Conservation (phyloP, 2,113 vertebrate species). For the Axis porcinus region DNA sequence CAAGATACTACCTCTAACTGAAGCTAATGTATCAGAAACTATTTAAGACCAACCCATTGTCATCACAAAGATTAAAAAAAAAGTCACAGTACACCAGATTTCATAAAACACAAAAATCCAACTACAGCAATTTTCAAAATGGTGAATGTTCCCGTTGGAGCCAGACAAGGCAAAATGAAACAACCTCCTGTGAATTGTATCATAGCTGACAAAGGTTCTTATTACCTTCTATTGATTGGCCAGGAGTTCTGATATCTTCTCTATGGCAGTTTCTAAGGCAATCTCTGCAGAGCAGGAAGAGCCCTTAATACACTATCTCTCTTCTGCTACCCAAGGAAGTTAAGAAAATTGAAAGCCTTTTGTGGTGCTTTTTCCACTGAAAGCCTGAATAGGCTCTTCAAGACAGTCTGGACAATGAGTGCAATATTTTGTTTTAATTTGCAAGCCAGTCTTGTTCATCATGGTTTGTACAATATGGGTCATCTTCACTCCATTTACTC, state of each 20-base stretch:
- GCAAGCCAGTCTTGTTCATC: conserved; percentile 29
- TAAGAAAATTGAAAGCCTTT: conserved; percentile 6
- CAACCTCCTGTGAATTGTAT: neutral
- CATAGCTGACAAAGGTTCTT: conserved; percentile 14
- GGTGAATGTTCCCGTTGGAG: neutral
- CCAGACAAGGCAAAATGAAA: neutral
- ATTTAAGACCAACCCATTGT: neutral
- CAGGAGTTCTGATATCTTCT: neutral
- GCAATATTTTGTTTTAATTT: conserved; percentile 36
- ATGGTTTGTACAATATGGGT: conserved; percentile 23
- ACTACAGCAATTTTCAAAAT: conserved; percentile 13
- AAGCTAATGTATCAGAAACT: neutral
- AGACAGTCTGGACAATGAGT: conserved; percentile 6
- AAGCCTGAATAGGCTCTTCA: neutral
- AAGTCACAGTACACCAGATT: neutral
- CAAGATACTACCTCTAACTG: neutral
- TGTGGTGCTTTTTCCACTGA: neutral
- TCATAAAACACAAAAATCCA: conserved; percentile 29
- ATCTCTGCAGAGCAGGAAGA: neutral
- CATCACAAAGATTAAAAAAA: neutral
- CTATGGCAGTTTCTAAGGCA: neutral
- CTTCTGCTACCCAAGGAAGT: conserved; percentile 18
- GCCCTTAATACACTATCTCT: neutral
- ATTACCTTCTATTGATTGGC: conserved; percentile 42
- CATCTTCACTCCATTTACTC: conserved; percentile 46